Evolutionary conservation across 2,113 vertebrate genomes (phyloP).

Genomic region (Taurulus bubalis): DNA sequence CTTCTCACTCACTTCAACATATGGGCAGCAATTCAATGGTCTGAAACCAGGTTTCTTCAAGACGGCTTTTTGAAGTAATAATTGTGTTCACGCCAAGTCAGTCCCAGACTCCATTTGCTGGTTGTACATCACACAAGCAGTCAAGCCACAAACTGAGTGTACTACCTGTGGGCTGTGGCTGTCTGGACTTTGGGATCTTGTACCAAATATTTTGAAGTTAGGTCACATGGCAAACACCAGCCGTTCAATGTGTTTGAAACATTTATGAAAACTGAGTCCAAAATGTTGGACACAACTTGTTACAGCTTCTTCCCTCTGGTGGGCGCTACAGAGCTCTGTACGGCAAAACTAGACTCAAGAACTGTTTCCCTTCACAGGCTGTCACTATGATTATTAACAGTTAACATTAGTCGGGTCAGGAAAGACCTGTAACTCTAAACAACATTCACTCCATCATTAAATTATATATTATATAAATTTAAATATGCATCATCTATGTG

Average conservation of each 20-base stretch:
- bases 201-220: background rate
- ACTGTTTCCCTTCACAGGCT: background rate
- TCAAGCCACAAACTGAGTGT: background rate
- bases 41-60: background rate
- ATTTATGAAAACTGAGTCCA: background rate
- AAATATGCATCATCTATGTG: background rate
- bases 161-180: background rate
- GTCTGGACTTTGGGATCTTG: background rate
- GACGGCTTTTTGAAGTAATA: background rate
- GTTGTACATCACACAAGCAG: background rate
- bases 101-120: background rate
- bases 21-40: background rate
- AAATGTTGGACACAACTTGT: background rate
- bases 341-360: background rate
- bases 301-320: background rate
- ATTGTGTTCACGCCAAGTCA: background rate
- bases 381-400: background rate
- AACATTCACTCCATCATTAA: background rate
- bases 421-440: background rate
- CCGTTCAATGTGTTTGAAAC: background rate
- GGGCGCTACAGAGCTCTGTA: background rate
- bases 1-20: background rate
- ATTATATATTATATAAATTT: background rate
- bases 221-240: background rate
- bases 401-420: background rate